A percentile compares a stretch with the other conserved stretches of the same genome.
phyloP scores from a whole-genome alignment of 2,113 vertebrate species.

The Hyperoodon ampullatus region DNA sequence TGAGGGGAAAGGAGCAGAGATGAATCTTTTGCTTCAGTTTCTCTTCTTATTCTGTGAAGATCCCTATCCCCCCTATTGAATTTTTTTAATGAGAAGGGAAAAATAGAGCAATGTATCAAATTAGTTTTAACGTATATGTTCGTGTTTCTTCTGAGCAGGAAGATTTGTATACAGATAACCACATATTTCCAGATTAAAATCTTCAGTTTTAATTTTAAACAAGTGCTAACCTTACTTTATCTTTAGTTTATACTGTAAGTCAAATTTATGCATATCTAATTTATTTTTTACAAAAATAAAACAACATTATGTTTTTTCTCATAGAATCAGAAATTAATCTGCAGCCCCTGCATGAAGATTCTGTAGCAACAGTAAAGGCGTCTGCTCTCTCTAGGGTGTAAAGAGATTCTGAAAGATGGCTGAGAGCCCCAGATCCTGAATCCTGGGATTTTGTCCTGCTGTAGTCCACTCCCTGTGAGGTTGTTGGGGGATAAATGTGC shows the following conservation, averaged over 20 bases:
- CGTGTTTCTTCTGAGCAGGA: constrained; percentile 29
- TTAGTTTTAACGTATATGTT: constrained; percentile 39
- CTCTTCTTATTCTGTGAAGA: constrained; percentile 17
- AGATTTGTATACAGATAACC: not conserved
- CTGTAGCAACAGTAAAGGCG: not conserved
- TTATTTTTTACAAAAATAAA: constrained; percentile 54
- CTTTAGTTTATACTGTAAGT: not conserved
- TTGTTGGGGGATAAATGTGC: not conserved
- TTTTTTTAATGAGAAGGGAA: not conserved
- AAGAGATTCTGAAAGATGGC: constrained; percentile 1
- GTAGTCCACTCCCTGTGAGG: not conserved
- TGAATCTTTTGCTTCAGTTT: not conserved
- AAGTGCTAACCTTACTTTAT: not conserved
- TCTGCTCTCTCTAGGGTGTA: not conserved
- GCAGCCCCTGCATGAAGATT: not conserved
- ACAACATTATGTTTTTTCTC: not conserved
- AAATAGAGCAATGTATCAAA: not conserved
- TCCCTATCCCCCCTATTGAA: not conserved
- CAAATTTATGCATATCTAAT: not conserved
- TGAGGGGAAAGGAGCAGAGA: constrained; percentile 29
- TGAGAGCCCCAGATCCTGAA: not conserved
- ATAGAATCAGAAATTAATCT: constrained; percentile 16
- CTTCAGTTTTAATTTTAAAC: constrained; percentile 57
- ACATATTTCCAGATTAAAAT: constrained; percentile 36
- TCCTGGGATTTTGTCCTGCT: not conserved